Evolutionary conservation across 1,140 invertebrate genomes (phyloP).

Genomic region (Druon quercuslanigerum): DNA sequence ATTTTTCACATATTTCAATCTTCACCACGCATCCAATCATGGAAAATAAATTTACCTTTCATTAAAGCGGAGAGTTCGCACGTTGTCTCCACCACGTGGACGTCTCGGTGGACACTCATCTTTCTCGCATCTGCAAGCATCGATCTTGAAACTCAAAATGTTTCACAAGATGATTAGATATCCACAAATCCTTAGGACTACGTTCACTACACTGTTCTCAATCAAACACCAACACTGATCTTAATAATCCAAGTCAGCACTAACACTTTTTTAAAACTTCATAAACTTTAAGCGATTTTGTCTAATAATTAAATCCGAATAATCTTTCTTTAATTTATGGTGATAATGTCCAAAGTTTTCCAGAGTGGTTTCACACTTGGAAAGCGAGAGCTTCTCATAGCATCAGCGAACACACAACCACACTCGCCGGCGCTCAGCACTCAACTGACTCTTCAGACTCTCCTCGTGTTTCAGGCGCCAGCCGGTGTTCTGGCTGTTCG

Average conservation of each 20-base stretch:
- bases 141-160: background rate
- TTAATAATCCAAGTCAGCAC: conserved; percentile 24
- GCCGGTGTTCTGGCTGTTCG: conserved; percentile 38
- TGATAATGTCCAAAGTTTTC: background rate
- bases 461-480: conserved; percentile 46
- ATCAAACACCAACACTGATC: conserved; percentile 37
- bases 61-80: conserved; percentile 63
- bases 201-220: conserved; percentile 25
- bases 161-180: conserved; percentile 30
- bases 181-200: conserved; percentile 39
- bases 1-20: too few species aligned
- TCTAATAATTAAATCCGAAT: background rate
- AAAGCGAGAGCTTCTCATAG: too few species aligned
- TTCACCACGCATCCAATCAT: conserved; percentile 10
- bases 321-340: background rate
- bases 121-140: conserved; percentile 43
- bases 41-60: conserved; percentile 57
- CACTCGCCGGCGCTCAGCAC: conserved; percentile 39
- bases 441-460: conserved; percentile 44
- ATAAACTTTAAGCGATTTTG: background rate
- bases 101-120: conserved; percentile 63
- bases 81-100: conserved; percentile 63
- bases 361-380: background rate
- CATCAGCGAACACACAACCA: background rate
- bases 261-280: background rate